Evolutionary conservation across 2,888 invertebrate species (phyloP).

Genomic region (Xestoiulus laeticollis): DNA sequence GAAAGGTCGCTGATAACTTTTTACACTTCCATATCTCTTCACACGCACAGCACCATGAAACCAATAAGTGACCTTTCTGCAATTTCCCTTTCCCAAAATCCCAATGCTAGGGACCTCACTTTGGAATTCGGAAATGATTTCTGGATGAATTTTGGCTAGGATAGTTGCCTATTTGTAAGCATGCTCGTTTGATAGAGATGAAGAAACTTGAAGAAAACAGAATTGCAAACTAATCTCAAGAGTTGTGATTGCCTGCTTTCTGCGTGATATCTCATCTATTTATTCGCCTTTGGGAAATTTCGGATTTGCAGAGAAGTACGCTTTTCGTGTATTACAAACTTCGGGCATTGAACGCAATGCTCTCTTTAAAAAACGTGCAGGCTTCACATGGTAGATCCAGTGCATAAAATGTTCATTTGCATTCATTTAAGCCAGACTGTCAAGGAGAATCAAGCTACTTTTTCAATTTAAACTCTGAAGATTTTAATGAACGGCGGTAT

Average conservation of each 20-base stretch:
- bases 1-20: not conserved
- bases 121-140: not conserved
- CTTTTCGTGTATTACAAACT: not conserved
- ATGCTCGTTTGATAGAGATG: not conserved
- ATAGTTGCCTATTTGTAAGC: not conserved
- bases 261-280: not conserved
- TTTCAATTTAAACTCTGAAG: too few relatives aligned
- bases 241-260: not conserved
- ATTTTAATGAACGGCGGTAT: too few relatives aligned
- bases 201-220: not conserved
- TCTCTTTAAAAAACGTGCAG: too few relatives aligned
- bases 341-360: not conserved
- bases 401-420: too few relatives aligned
- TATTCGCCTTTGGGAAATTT: not conserved
- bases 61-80: too few relatives aligned
- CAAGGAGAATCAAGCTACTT: too few relatives aligned
- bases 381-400: too few relatives aligned
- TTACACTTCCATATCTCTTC: not conserved
- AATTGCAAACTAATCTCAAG: not conserved
- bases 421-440: too few relatives aligned
- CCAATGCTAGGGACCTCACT: not conserved
- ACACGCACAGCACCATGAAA: not conserved
- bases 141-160: not conserved
- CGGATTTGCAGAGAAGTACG: not conserved
- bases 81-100: too few relatives aligned